Base-by-base conservation (phyloP, 2,113 vertebrate genomes). In the Tragelaphus scriptus region DNA sequence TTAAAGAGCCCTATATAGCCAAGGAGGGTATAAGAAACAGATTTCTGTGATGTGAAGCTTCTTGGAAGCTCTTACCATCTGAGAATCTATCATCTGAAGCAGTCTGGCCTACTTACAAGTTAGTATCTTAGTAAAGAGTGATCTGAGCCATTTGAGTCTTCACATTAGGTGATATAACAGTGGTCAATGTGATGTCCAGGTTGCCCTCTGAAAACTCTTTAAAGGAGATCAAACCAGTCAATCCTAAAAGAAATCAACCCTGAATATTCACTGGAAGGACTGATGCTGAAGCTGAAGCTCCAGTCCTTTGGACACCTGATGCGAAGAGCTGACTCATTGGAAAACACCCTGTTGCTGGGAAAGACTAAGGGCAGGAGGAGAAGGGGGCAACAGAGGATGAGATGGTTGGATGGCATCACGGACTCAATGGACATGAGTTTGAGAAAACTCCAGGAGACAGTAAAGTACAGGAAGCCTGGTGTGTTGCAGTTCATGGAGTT, bases 1-100 rank as follows among this genome's bases (percentile, higher is more conserved):
- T 56, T 94, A 79, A 90, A 58, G 23, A 91, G 79, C 75, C 49
- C 44, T 86, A 21, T 90, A 55, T 95, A 49, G 36, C 47, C 15
- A 95, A 96, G 28, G 36, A 92, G 25, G 44, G 28, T 68, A 40
- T 10, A 94, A 86, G 63, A 75, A 96, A 88, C 51, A 92, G 36
- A 92, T 97, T 91, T 95, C 55, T 91, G 32, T 96, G 32, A 58
- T 91, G 28, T 87, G 61, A 95, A 90, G 81, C 77, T 30, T 88
- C 77, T 59, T 95, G 40, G 55, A 97, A 81, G 53, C 36, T 96
- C 61, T 81, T n/a, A 21, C 13, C 28, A 81, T 90, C 40, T 88
- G 59, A 47, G 53, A 80, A 93, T 92, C 85, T 93, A 56, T 94
- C 63, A 36, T 90, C 51, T 92, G 88, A 87, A 88, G 58, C 32